A percentile compares a stretch with the other conserved stretches of the same genome.
These are phyloP conservation scores for Amphibalanus amphitrite DNA, from an alignment of 1,140 invertebrate genomes.

Conservation along the genomic window DNA sequence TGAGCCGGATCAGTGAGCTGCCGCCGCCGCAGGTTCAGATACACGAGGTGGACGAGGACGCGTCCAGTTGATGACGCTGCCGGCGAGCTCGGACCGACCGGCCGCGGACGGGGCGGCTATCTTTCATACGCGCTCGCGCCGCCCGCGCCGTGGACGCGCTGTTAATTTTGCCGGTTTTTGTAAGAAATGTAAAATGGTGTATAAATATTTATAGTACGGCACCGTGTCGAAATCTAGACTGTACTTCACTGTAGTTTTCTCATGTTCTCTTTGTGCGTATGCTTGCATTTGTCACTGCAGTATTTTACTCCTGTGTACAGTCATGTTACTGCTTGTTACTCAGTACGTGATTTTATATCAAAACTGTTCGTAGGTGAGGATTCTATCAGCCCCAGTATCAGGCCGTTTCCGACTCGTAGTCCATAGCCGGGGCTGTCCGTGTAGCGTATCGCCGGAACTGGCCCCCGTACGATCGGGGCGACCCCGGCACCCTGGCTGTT, in stretches of 20 bases:
- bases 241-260: background rate
- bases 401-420: background rate
- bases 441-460: background rate
- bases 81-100: too few relatives aligned
- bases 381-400: background rate
- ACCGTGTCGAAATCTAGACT: background rate
- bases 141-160: background rate
- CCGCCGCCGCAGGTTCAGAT: background rate
- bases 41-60: background rate
- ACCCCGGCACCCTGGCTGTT: background rate
- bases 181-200: background rate
- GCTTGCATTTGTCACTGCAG: background rate
- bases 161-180: background rate
- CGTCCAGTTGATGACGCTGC: background rate
- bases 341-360: constrained; percentile 2
- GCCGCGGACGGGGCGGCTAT: background rate
- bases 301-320: background rate
- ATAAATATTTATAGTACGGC: background rate
- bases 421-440: background rate
- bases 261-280: background rate
- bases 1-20: background rate
- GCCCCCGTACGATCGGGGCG: too few relatives aligned
- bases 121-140: background rate
- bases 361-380: background rate
- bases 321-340: background rate